Percentiles rank a stretch among this genome's conserved stretches.
Evolutionary conservation across 2,888 invertebrate genomes (phyloP).

Genomic region (Brenthis daphne): DNA sequence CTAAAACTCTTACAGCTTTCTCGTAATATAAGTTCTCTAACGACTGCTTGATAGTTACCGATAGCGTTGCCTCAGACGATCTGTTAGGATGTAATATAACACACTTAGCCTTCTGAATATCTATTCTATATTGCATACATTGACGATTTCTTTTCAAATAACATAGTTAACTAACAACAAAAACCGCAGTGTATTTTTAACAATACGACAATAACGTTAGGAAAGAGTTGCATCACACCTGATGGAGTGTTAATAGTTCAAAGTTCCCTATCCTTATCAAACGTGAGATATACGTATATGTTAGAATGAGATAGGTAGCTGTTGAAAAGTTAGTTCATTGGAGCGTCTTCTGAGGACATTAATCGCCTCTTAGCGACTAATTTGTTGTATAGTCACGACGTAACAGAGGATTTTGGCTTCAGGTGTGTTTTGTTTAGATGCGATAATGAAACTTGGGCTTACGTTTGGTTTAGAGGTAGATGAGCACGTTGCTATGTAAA

Average conservation of each 20-base stretch:
- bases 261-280: constrained; percentile 37
- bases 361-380: constrained; percentile 41
- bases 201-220: neutral
- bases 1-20: constrained; percentile 1
- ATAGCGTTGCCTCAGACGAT: constrained; percentile 50
- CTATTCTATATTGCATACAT: neutral
- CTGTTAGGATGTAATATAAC: constrained; percentile 15
- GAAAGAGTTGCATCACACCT: constrained; percentile 3
- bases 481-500: neutral
- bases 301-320: constrained; percentile 37
- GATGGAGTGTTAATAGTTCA: constrained; percentile 39
- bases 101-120: neutral
- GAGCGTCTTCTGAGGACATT: constrained; percentile 42
- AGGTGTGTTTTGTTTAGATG: constrained; percentile 21
- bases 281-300: constrained; percentile 10
- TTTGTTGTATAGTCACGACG: constrained; percentile 36
- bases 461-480: neutral
- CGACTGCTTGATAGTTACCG: constrained; percentile 63
- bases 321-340: constrained; percentile 43
- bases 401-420: constrained; percentile 14
- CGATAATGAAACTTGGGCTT: neutral
- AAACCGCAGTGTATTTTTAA: constrained; percentile 18
- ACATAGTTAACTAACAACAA: neutral
- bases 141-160: neutral
- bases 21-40: constrained; percentile 40